Conservation (phyloP, 92 coral and sea anemone species). For the Micromussa lordhowensis region DNA sequence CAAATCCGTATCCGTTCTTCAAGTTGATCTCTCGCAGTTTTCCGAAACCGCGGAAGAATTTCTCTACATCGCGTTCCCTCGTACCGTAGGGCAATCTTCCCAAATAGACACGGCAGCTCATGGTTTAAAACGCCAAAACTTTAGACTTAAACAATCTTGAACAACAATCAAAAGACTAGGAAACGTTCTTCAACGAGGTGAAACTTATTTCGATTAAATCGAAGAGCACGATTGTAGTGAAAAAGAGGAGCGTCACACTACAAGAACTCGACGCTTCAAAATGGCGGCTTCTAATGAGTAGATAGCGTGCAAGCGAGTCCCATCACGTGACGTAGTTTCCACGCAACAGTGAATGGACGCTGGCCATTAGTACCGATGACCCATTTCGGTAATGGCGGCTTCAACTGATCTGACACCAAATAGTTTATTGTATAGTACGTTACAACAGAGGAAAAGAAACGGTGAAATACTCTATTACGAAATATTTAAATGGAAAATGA, state of each 20-base stretch:
- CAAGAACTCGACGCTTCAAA: not conserved
- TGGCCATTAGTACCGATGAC: not conserved
- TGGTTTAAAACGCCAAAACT: not conserved
- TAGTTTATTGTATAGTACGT: constrained; percentile 22
- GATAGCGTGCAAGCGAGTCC: not conserved
- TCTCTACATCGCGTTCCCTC: constrained; percentile 82
- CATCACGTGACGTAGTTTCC: constrained; percentile 12
- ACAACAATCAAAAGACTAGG: not conserved
- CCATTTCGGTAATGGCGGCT: not conserved
- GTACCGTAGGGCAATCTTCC: constrained; percentile 99
- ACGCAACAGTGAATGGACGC: constrained; percentile 12
- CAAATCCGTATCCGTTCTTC: constrained; percentile 99
- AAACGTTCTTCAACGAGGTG: not conserved
- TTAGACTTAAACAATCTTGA: not conserved
- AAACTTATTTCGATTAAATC: not conserved
- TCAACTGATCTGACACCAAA: not conserved
- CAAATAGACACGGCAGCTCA: constrained; percentile 81
- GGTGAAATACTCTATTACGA: constrained; percentile 72
- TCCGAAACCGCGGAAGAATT: constrained; percentile 88
- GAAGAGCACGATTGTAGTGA: not conserved
- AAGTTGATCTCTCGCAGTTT: constrained; percentile 88
- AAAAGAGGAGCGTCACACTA: too few relatives aligned
- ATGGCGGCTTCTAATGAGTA: constrained; percentile 23
- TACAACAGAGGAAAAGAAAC: constrained; percentile 54
- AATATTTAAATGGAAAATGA: constrained; percentile 81